A percentile compares a stretch with the other conserved stretches of the same genome.
Evolutionary conservation across 2,113 vertebrate genomes (phyloP).

Genomic region (Otolemur garnettii): DNA sequence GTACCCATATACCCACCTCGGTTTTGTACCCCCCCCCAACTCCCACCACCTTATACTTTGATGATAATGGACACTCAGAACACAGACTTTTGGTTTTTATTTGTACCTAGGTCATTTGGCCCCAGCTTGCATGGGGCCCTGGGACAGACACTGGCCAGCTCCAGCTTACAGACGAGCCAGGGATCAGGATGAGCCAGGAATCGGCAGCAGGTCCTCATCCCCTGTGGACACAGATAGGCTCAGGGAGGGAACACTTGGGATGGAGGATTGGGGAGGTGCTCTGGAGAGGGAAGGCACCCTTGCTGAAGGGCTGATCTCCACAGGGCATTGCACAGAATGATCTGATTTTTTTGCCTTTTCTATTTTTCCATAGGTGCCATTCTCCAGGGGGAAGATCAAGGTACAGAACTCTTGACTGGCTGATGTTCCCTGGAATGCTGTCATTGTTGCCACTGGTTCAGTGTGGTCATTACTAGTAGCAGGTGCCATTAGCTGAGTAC

Average conservation of each 20-base stretch:
- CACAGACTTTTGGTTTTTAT: conserved; percentile 59
- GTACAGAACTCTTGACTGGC: not conserved
- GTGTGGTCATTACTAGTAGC: fast-evolving
- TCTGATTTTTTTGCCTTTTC: not conserved
- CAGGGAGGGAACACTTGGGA: not conserved
- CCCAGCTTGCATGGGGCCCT: not conserved
- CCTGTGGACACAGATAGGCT: conserved; percentile 68
- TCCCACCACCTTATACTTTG: fast-evolving
- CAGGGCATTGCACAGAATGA: not conserved
- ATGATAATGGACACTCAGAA: not conserved
- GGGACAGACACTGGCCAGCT: not conserved
- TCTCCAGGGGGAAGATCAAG: not conserved
- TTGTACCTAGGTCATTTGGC: not conserved
- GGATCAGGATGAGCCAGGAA: conserved; percentile 65
- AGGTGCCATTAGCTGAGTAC: not conserved
- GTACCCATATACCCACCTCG: not conserved
- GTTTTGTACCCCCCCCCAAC: too few species aligned
- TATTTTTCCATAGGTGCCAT: not conserved
- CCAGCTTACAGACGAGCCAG: not conserved
- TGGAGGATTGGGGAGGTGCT: not conserved
- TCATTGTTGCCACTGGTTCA: fast-evolving
- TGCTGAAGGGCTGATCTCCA: not conserved
- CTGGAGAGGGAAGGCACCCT: not conserved
- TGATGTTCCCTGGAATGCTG: fast-evolving
- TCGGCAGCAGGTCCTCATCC: conserved; percentile 68